Conservation (phyloP, 1,140 invertebrate species). For the Apis dorsata region DNA sequence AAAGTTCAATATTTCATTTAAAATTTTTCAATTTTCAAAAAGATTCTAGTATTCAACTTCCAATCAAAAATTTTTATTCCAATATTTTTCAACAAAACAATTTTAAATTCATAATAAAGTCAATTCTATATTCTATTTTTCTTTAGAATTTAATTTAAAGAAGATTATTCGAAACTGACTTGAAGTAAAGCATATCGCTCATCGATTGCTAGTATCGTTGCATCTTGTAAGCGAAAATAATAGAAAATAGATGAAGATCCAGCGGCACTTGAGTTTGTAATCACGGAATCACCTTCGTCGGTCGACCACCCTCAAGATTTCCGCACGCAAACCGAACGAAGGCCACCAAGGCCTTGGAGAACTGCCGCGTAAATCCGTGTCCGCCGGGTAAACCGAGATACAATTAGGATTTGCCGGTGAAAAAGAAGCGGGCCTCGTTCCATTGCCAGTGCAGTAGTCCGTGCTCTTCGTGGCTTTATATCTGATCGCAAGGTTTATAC, state of each 20-base stretch:
- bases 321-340: slow-evolving; percentile 55
- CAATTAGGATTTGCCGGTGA: slow-evolving; percentile 52
- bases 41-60: no score
- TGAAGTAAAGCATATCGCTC: slow-evolving; percentile 31
- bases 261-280: slow-evolving; percentile 61
- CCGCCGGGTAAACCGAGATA: slow-evolving; percentile 41
- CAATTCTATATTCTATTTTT: background rate
- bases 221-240: slow-evolving; percentile 62
- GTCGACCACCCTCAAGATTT: slow-evolving; percentile 63
- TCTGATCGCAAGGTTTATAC: slow-evolving; percentile 30
- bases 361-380: slow-evolving; percentile 45
- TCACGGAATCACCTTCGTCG: slow-evolving; percentile 55
- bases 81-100: no score
- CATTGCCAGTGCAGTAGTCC: background rate
- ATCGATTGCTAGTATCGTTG: slow-evolving; percentile 41
- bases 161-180: slow-evolving; percentile 12
- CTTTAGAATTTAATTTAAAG: background rate
- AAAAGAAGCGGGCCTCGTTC: slow-evolving; percentile 23
- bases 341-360: slow-evolving; percentile 22
- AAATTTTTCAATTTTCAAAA: no score
- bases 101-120: background rate
- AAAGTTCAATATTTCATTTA: no score
- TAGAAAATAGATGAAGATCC: slow-evolving; percentile 62
- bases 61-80: no score
- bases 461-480: slow-evolving; percentile 17